Percentiles rank a stretch among this genome's conserved stretches.
These are phyloP conservation scores for Polia nebulosa DNA, from an alignment of 2,888 invertebrate species.

Conservation along the genomic window DNA sequence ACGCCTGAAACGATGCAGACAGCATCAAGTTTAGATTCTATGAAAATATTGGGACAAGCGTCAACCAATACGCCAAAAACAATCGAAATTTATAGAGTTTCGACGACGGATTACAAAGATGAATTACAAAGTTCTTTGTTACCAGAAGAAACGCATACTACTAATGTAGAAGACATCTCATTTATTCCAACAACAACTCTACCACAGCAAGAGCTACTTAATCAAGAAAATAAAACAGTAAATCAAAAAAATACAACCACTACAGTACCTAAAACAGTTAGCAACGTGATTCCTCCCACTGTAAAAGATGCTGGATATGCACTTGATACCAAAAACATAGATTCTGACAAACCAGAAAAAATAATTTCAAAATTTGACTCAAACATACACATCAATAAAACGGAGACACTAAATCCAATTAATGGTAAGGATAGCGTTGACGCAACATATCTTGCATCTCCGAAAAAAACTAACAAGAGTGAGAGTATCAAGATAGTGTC, in stretches of 20 bases:
- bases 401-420: background rate
- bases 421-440: background rate
- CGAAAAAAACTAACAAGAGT: background rate
- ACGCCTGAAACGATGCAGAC: background rate
- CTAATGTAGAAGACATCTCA: background rate
- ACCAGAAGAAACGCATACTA: background rate
- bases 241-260: background rate
- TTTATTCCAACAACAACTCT: background rate
- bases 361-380: background rate
- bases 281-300: background rate
- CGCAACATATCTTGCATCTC: background rate
- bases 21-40: conserved; percentile 5
- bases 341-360: conserved; percentile 7
- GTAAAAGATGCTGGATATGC: background rate
- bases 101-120: background rate
- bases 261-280: background rate
- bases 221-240: background rate
- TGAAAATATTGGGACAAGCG: background rate
- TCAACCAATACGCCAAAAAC: background rate
- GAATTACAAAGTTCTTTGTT: conserved; percentile 16
- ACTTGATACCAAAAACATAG: background rate
- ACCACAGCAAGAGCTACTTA: background rate
- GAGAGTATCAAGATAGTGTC: conserved; percentile 13
- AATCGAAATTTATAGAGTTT: background rate
- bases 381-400: background rate